Evolutionary conservation across 2,888 invertebrate species (phyloP), one percentile per base, ranked within the genome.

Genomic region (Euzetes globulus): DNA sequence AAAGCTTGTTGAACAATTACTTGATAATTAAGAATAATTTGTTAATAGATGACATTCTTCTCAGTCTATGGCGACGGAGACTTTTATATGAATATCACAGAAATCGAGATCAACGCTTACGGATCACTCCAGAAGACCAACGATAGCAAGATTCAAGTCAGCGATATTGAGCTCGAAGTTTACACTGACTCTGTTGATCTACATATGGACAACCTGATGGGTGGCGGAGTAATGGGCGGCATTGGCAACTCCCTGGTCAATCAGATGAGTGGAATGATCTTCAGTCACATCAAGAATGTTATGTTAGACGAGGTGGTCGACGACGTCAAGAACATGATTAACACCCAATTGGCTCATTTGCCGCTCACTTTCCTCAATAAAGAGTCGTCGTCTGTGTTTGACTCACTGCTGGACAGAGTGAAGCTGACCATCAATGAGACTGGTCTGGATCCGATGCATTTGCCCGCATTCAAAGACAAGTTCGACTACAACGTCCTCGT

Each of bases 211-310:
- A 91, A 91, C 81, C 86, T 92, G 13, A 74, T 79, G 75, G 78
- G 78, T 9, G 77, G 77, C 0, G 90, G 92, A 6, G 87, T 91
- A 78, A 85, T 92, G 76, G 91, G 90, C 0, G 86, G 86, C 58
- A 82, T 88, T 5, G 72, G 76, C 9, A 79, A 79, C 68, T 72
- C 77, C 74, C 85, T 88, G 75, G 84, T 94, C 63, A 94, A 93
- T 82, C 89, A 91, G 0, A 87, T 92, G 0, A 92, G 92, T 0
- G 87, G 87, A 17, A 87, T 91, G 77, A 86, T 94, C 13, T 93
- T 94, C 79, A 91, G 92, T 81, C 89, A 90, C 13, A 90, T 94
- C 80, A 93, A 94, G 81, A 92, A 92, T 0, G 89, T 89, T 78
- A 88, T 94, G 77, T 83, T 93, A 29, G 87, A 87, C 19, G 78